A percentile compares a stretch with the other conserved stretches of the same genome.
phyloP scores from a whole-genome alignment of 1,140 invertebrate genomes.

The Scaptomyza montana region DNA sequence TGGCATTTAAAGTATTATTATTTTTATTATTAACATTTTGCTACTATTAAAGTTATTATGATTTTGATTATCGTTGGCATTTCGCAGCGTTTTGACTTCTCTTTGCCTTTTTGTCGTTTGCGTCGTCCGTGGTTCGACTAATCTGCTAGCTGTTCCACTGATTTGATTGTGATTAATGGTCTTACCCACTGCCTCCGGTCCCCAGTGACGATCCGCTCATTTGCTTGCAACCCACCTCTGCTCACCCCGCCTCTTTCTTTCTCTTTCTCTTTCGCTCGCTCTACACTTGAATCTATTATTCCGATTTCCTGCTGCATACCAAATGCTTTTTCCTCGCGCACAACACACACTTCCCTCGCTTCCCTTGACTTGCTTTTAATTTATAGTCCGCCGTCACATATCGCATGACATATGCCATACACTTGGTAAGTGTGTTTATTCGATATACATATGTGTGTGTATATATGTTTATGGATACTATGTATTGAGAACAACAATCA shows the following conservation, averaged over 20 bases:
- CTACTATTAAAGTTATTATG: conserved; percentile 58
- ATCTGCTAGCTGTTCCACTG: conserved; percentile 69
- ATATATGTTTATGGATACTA: not conserved
- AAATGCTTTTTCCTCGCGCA: conserved; percentile 25
- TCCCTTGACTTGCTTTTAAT: conserved; percentile 62
- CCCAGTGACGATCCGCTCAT: conserved; percentile 16
- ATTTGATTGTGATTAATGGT: conserved; percentile 77
- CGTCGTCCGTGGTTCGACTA: conserved; percentile 24
- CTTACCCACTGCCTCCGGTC: conserved; percentile 38
- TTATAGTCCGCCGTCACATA: conserved; percentile 57
- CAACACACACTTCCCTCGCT: not conserved
- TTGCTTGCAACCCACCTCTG: not conserved
- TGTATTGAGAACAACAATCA: not conserved
- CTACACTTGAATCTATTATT: conserved; percentile 59
- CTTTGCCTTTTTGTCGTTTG: not conserved
- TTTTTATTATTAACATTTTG: conserved; percentile 59
- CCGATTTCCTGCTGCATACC: conserved; percentile 52
- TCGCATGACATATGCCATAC: conserved; percentile 50
- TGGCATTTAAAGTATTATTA: conserved; percentile 57
- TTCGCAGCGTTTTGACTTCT: conserved; percentile 5
- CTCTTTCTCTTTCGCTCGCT: conserved; percentile 14
- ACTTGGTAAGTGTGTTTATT: conserved; percentile 19
- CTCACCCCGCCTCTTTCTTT: not conserved
- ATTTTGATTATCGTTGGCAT: conserved; percentile 2
- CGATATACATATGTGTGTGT: conserved; percentile 3